These are phyloP conservation scores for Beris morrisii DNA, from an alignment of 2,888 invertebrate genomes.

Conservation along the genomic window DNA sequence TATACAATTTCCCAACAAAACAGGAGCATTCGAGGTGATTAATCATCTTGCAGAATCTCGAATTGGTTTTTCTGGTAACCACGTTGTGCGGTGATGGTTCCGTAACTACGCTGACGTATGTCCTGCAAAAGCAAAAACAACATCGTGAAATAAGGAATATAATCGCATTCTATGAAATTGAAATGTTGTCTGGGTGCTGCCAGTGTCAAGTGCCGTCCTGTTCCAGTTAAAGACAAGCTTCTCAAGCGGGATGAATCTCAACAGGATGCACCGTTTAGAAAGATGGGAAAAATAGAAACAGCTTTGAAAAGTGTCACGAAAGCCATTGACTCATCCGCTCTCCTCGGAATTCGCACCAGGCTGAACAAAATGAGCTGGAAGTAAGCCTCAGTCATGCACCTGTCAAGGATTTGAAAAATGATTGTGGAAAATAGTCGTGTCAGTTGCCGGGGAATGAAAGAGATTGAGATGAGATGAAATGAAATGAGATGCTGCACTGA, in stretches of 20 bases:
- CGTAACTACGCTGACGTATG: conserved; percentile 59
- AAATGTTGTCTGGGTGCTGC: conserved; percentile 9
- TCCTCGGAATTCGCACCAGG: conserved; percentile 1
- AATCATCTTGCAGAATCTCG: conserved; percentile 41
- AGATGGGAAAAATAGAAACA: conserved; percentile 4
- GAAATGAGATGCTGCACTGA: conserved; percentile 31
- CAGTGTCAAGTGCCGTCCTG: not conserved
- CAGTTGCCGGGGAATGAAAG: conserved; percentile 26
- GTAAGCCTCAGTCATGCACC: conserved; percentile 38
- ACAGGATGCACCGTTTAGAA: too few relatives aligned
- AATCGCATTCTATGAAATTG: conserved; percentile 32
- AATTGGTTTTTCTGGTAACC: conserved; percentile 40
- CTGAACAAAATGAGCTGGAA: conserved; percentile 28
- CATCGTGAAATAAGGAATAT: not conserved
- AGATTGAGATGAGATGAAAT: too few relatives aligned
- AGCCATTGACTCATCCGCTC: conserved; percentile 10
- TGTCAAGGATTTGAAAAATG: conserved; percentile 50
- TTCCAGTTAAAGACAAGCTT: not conserved
- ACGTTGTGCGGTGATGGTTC: conserved; percentile 48
- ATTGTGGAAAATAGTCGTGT: conserved; percentile 39
- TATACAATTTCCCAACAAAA: conserved; percentile 42
- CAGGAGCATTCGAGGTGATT: conserved; percentile 44
- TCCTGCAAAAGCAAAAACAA: conserved; percentile 46
- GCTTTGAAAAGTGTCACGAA: conserved; percentile 5
- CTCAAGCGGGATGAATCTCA: too few relatives aligned